Conservation (phyloP, 2,888 invertebrate genomes). For the Ichneumoninae sp. region DNA sequence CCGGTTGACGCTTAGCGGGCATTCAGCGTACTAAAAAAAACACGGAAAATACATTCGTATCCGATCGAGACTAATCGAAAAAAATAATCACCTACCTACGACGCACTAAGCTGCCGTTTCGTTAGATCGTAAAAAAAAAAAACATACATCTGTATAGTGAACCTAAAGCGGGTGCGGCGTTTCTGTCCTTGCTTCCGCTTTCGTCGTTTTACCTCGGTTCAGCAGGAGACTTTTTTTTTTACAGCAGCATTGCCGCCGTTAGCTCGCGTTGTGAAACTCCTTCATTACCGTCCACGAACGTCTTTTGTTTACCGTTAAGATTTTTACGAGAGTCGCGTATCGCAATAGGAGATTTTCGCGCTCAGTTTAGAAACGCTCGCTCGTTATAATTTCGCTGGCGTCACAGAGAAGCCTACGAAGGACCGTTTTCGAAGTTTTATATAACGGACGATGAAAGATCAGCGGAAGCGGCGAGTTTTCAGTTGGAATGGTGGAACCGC, state of each 20-base stretch:
- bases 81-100: background rate
- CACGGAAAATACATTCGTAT: background rate
- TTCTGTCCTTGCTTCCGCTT: constrained; percentile 52
- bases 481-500: background rate
- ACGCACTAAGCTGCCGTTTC: background rate
- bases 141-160: background rate
- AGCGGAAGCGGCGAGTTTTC: background rate
- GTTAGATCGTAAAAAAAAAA: constrained; percentile 9
- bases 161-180: constrained; percentile 9
- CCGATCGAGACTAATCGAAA: background rate
- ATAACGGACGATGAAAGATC: background rate
- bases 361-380: background rate
- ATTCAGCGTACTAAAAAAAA: background rate
- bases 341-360: background rate
- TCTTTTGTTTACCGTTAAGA: constrained; percentile 2
- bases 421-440: background rate
- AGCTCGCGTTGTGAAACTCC: constrained; percentile 9
- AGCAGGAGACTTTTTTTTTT: constrained; percentile 25
- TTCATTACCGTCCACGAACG: background rate
- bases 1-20: background rate
- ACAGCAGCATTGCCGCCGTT: constrained; percentile 13
- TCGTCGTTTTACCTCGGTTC: constrained; percentile 31
- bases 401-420: background rate
- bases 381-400: background rate
- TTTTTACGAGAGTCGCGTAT: constrained; percentile 5